Evolutionary conservation across 2,797 vertebrate species (phyloP), one percentile per base, ranked within the genome.

Genomic region (Bryconaethiops microstoma): DNA sequence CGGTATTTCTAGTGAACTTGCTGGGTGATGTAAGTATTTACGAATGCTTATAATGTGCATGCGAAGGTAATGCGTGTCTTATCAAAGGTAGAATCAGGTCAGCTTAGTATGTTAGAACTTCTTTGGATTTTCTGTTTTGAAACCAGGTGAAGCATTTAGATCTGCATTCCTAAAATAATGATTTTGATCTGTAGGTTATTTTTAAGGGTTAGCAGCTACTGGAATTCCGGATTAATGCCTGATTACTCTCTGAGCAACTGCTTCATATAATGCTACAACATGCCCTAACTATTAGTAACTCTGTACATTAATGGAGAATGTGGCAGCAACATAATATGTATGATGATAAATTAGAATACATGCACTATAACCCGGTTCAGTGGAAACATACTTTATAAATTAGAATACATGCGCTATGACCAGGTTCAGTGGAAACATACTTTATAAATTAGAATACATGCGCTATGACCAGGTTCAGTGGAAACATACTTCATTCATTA

Each of bases 21-120:
- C 62, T 71, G 73, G 57, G 68, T 77, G 70, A 83, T 68, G 68
- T 71, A 72, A 76, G 42, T 74, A 70, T 79, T 57, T 62, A 67
- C 67, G 29, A 76, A 82, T 82, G 55, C 59, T 76, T 79, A 84
- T 76, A 67, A 79, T 75, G 21, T 74, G 50, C 35, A 73, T 64
- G 52, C 19, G 21, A 75, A 78, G 55, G 76, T 82, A 57, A 78
- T 69, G 57, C 75, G 71, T 10, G 21, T 74, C 63, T 74, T 82
- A 72, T 78, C 76, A 68, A 42, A 72, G 63, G 68, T 39, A 6
- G 54, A 9, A 57, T 73, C 9, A 4, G 62, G 67, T 45, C 52
- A 54, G 50, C 55, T 55, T 35, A 7, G 42, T 23, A 72, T 77
- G 21, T 40, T 55, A 65, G 14, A 5, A 9, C 8, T 45, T 57